Conservation (phyloP, 1,140 invertebrate genomes). For the Drosophila bipectinata region DNA sequence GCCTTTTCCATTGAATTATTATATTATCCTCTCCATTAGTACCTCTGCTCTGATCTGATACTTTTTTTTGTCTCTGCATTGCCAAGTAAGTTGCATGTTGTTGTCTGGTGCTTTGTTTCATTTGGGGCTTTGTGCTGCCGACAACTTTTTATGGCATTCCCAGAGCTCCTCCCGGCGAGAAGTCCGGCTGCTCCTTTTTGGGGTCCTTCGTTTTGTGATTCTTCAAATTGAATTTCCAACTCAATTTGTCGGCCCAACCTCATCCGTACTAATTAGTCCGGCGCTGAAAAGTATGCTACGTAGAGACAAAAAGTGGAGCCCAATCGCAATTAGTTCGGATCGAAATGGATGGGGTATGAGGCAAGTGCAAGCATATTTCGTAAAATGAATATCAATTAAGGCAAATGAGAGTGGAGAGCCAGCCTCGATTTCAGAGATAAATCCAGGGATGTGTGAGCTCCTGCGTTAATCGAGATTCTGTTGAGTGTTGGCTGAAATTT, state of each 20-base stretch:
- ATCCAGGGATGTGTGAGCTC: constrained; percentile 7
- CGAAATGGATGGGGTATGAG: constrained; percentile 4
- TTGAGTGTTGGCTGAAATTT: constrained; percentile 17
- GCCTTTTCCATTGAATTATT: too few species aligned
- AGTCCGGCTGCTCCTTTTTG: constrained; percentile 10
- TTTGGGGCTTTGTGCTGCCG: constrained; percentile 14
- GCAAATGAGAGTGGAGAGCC: constrained; percentile 30
- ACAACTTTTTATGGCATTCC: constrained; percentile 31
- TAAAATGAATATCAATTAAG: constrained; percentile 63
- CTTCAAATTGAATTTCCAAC: constrained; percentile 76
- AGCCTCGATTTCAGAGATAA: constrained; percentile 35
- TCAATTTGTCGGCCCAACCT: constrained; percentile 62
- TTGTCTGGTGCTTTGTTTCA: constrained; percentile 32
- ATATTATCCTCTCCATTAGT: too few species aligned
- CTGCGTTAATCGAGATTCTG: constrained; percentile 9
- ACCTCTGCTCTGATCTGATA: too few species aligned
- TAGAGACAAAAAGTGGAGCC: constrained; percentile 7
- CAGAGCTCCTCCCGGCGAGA: constrained; percentile 1
- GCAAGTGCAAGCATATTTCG: constrained; percentile 25
- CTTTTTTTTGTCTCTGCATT: constrained; percentile 8
- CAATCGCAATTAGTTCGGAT: constrained; percentile 29
- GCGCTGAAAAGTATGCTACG: constrained; percentile 58
- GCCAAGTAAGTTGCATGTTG: constrained; percentile 44
- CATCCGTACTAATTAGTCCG: constrained; percentile 28
- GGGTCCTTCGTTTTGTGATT: constrained; percentile 62